Evolutionary conservation across 2,113 vertebrate species (phyloP).

Genomic region (Balaeniceps rex): DNA sequence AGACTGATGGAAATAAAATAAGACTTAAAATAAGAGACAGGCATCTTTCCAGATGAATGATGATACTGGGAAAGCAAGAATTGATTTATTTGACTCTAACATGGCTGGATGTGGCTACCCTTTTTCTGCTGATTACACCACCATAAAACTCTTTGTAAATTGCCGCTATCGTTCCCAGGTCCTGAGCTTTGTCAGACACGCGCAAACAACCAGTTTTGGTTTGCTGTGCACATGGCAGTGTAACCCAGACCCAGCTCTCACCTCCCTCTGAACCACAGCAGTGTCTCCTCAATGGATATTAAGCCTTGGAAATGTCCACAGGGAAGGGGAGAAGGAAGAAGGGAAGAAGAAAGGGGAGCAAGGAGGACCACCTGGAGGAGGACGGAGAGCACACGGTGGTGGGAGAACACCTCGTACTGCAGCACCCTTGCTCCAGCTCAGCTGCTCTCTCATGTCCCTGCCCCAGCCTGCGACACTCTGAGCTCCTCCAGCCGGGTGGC

Average conservation of each 20-base stretch:
- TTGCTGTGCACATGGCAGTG: neutral
- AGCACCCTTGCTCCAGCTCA: neutral
- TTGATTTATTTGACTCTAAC: neutral
- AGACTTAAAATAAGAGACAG: neutral
- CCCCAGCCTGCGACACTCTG: neutral
- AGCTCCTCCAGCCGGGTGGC: neutral
- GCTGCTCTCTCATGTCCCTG: neutral
- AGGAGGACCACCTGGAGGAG: neutral
- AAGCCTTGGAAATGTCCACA: neutral
- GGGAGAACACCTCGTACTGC: neutral
- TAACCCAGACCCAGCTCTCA: neutral
- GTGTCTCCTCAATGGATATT: fast-evolving
- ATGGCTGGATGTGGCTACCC: neutral
- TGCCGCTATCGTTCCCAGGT: neutral
- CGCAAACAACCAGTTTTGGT: neutral
- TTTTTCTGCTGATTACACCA: neutral
- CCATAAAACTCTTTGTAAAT: neutral
- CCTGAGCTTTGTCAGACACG: neutral
- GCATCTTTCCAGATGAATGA: neutral
- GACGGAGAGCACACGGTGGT: neutral
- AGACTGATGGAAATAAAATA: neutral
- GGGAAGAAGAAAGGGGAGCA: neutral
- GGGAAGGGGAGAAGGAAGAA: neutral
- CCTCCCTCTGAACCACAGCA: neutral
- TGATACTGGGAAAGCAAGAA: neutral